A percentile compares a stretch with the other conserved stretches of the same genome.
Evolutionary conservation across 1,140 invertebrate genomes (phyloP).

Genomic region (Diorhabda elongata): DNA sequence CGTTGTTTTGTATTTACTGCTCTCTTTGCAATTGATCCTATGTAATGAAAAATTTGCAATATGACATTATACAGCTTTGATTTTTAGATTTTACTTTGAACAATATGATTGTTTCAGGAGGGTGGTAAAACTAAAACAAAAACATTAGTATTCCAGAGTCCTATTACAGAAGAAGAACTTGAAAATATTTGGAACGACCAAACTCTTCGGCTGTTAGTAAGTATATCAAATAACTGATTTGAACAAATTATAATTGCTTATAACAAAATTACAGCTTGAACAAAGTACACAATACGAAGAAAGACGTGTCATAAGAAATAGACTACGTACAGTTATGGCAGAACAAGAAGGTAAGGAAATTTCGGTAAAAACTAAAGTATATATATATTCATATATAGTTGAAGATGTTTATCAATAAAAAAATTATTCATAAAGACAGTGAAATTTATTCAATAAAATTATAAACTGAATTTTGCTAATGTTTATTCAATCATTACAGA

Average conservation of each 20-base stretch:
- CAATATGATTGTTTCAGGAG: slow-evolving; percentile 33
- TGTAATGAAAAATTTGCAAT: too few relatives aligned
- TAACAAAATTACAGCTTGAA: slow-evolving; percentile 63
- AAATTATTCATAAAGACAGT: too few relatives aligned
- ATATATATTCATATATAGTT: too few relatives aligned
- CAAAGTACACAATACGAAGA: slow-evolving; percentile 82
- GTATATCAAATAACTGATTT: slow-evolving; percentile 21
- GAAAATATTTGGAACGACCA: slow-evolving; percentile 71
- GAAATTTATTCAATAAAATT: too few relatives aligned
- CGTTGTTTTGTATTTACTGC: too few relatives aligned
- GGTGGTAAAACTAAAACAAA: slow-evolving; percentile 39
- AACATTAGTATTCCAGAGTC: slow-evolving; percentile 41
- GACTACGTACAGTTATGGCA: slow-evolving; percentile 72
- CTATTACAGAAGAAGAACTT: slow-evolving; percentile 53
- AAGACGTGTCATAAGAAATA: slow-evolving; percentile 70
- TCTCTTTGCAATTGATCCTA: too few relatives aligned
- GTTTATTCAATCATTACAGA: too few relatives aligned
- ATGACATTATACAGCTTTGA: neutral
- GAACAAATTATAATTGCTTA: neutral
- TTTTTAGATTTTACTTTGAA: neutral
- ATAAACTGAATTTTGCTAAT: too few relatives aligned
- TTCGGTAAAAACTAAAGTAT: too few relatives aligned
- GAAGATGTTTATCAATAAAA: too few relatives aligned
- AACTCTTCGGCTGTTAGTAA: slow-evolving; percentile 65
- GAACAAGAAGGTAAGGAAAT: slow-evolving; percentile 65